These are phyloP conservation scores for Callyntrura guangdongensis DNA, from an alignment of 2,888 invertebrate genomes.

Conservation along the genomic window DNA sequence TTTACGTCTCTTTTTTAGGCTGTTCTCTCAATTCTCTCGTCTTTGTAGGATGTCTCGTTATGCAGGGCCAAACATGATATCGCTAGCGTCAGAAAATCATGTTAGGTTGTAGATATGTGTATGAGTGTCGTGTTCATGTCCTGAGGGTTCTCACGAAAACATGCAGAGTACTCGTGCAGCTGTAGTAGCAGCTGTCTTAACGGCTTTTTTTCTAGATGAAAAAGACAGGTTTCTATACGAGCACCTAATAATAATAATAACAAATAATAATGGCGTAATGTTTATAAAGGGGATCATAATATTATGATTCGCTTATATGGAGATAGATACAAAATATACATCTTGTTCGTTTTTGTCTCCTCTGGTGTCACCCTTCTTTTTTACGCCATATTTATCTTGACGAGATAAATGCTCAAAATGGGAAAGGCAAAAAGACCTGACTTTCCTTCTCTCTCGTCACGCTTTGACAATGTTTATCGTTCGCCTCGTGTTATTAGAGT, in stretches of 20 bases:
- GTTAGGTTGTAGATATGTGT: not conserved
- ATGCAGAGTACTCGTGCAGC: not conserved
- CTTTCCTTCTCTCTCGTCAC: not conserved
- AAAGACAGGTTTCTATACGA: not conserved
- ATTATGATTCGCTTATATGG: no score
- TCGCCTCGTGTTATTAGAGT: no score
- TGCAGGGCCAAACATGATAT: no score
- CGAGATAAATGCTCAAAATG: conserved; percentile 51
- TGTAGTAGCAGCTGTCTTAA: not conserved
- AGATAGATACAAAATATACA: no score
- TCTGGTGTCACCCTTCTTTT: no score
- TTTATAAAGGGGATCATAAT: conserved; percentile 29
- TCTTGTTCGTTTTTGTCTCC: not conserved
- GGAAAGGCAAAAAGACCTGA: conserved; percentile 24
- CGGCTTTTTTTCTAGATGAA: not conserved
- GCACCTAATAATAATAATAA: no score
- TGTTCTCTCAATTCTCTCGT: conserved; percentile 8
- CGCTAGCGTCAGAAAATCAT: no score
- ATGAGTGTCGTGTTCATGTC: not conserved
- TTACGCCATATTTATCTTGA: conserved; percentile 57
- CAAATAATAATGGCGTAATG: no score
- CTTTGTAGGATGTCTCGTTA: no score
- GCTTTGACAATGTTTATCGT: no score
- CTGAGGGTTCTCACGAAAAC: conserved; percentile 18
- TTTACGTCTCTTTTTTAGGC: conserved; percentile 12